Evolutionary conservation across 92 coral and sea anemone genomes (phyloP).

Genomic region (Phenganax marumi): DNA sequence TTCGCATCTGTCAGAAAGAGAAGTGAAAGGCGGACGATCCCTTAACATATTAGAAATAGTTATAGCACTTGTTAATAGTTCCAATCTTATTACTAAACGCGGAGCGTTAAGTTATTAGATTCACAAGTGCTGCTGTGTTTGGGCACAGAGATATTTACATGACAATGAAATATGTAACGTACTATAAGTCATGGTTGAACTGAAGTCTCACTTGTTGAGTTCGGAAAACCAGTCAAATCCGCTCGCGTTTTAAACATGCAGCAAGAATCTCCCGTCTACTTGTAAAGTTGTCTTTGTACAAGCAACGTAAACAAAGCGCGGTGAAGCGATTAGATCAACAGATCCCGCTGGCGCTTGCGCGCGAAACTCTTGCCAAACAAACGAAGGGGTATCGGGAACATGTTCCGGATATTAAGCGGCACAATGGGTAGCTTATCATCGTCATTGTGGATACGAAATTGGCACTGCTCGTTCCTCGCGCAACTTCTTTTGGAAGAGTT

Average conservation of each 20-base stretch:
- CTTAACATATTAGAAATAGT: neutral
- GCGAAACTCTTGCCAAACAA: conserved; percentile 10
- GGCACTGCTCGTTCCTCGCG: neutral
- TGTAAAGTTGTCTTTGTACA: neutral
- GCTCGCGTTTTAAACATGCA: neutral
- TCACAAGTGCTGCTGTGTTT: neutral
- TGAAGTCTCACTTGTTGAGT: no score
- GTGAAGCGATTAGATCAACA: conserved; percentile 17
- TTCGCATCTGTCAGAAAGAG: no score
- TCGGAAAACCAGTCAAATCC: neutral
- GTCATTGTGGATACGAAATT: neutral
- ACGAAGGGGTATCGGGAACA: conserved; percentile 13
- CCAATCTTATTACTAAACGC: neutral
- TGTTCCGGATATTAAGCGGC: conserved; percentile 34
- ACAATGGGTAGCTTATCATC: neutral
- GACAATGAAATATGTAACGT: neutral
- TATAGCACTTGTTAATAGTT: neutral
- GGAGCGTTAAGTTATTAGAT: no score
- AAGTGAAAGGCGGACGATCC: no score
- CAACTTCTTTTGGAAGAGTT: conserved; percentile 1
- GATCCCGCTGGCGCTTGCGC: neutral
- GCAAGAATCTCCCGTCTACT: neutral
- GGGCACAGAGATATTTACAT: neutral
- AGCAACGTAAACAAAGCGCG: conserved; percentile 10
- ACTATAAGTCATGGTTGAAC: neutral